Evolutionary conservation across 2,888 invertebrate species (phyloP).

Genomic region (Aelia acuminata): DNA sequence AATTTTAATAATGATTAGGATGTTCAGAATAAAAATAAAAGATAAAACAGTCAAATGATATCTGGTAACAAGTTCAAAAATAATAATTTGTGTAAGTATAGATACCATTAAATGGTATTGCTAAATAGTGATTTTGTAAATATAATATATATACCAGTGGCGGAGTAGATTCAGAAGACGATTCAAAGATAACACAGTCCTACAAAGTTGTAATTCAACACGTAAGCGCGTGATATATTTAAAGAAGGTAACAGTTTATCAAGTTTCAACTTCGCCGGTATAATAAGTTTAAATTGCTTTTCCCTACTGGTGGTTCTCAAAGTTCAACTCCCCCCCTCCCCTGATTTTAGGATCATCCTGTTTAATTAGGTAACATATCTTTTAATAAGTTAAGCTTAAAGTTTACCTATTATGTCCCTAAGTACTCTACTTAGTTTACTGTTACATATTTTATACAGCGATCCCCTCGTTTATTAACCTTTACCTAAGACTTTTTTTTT

Average conservation of each 20-base stretch:
- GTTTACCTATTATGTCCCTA: neutral
- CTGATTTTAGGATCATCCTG: neutral
- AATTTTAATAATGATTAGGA: no score
- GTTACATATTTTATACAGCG: neutral
- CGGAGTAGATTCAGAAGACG: neutral
- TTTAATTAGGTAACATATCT: conserved; percentile 24
- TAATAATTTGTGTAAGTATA: no score
- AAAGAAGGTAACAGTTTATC: conserved; percentile 34
- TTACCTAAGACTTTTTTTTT: no score
- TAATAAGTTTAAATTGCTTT: conserved; percentile 39
- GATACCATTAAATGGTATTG: no score
- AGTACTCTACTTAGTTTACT: neutral
- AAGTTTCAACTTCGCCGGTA: conserved; percentile 23
- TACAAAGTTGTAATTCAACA: conserved; percentile 21
- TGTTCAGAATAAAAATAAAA: no score
- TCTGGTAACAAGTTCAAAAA: no score
- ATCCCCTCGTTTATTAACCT: no score
- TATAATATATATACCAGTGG: no score
- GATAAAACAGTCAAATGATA: no score
- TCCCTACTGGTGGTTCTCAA: conserved; percentile 10
- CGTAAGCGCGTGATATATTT: conserved; percentile 29
- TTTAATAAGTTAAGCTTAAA: neutral
- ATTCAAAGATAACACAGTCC: neutral
- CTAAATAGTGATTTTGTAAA: no score
- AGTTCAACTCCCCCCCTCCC: neutral